These are phyloP conservation scores for Anastatus disparis DNA, from an alignment of 1,140 invertebrate genomes.

Conservation along the genomic window DNA sequence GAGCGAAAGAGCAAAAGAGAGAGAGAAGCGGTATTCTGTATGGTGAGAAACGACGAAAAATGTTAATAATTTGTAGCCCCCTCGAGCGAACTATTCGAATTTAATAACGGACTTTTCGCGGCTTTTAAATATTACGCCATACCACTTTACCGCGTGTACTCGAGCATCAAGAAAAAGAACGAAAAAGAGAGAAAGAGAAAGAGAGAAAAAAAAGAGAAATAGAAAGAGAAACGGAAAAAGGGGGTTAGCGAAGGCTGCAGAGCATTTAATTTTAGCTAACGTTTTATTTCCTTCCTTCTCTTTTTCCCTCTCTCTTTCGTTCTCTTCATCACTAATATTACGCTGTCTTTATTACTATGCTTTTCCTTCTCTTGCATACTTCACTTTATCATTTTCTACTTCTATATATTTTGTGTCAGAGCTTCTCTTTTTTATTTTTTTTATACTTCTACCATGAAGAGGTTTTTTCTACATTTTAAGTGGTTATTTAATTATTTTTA, in stretches of 20 bases:
- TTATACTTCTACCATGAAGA: too few relatives aligned
- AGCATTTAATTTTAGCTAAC: slow-evolving; percentile 45
- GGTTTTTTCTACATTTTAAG: background rate
- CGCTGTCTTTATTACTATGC: background rate
- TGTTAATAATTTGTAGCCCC: slow-evolving; percentile 50
- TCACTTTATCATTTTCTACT: background rate
- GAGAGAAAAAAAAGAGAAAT: background rate
- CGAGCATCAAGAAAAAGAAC: background rate
- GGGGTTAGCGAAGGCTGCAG: slow-evolving; percentile 33
- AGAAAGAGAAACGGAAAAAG: background rate
- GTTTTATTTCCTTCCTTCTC: slow-evolving; percentile 32
- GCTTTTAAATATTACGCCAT: slow-evolving; percentile 49
- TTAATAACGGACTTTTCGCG: slow-evolving; percentile 52
- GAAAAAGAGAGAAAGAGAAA: background rate
- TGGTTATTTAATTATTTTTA: background rate
- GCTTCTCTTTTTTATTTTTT: too few relatives aligned
- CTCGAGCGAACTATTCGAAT: slow-evolving; percentile 47
- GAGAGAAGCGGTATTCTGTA: too few relatives aligned
- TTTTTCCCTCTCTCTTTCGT: slow-evolving; percentile 36
- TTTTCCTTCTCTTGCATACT: slow-evolving; percentile 2
- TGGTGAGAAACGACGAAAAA: slow-evolving; percentile 11
- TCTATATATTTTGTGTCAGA: background rate
- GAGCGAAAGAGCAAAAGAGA: too few relatives aligned
- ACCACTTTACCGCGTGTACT: background rate
- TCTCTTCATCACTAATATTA: slow-evolving; percentile 19